These are phyloP conservation scores for Perca schrenkii DNA, from an alignment of 2,113 vertebrate species.

Conservation along the genomic window DNA sequence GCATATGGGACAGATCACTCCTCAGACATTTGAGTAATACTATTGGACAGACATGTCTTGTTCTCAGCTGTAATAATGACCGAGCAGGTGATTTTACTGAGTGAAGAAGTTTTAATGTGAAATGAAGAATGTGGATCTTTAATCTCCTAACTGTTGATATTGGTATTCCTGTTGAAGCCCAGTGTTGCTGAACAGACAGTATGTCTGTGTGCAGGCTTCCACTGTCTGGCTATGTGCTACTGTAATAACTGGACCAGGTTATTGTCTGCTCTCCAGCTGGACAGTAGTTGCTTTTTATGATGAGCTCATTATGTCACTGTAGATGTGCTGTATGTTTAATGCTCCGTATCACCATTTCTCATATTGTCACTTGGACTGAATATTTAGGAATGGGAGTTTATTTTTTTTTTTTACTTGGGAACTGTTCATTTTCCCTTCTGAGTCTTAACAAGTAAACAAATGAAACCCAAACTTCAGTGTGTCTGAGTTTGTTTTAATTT, in stretches of 20 bases:
- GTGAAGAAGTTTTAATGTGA: constrained; percentile 11
- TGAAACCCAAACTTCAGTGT: not conserved
- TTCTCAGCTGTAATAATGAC: constrained; percentile 26
- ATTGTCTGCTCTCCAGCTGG: too few relatives aligned
- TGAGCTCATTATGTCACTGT: constrained; percentile 1
- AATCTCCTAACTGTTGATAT: not conserved
- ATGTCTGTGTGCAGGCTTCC: not conserved
- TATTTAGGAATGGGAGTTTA: not conserved
- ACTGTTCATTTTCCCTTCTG: not conserved
- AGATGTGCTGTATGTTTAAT: not conserved
- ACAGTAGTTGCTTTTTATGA: not conserved
- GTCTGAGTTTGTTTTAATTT: not conserved
- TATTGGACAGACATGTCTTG: not conserved
- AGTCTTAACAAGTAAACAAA: constrained; percentile 26
- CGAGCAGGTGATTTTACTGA: not conserved
- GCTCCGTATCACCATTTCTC: not conserved
- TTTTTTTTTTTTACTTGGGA: not conserved
- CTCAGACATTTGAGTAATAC: not conserved
- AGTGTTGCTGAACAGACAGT: not conserved
- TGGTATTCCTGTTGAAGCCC: not conserved
- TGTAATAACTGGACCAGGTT: not conserved
- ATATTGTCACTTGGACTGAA: not conserved
- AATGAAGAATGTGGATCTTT: not conserved
- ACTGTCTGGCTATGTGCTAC: not conserved
- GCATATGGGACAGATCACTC: not conserved